phyloP scores from a whole-genome alignment of 2,113 vertebrate genomes.

The Tretioscincus oriximinensis region DNA sequence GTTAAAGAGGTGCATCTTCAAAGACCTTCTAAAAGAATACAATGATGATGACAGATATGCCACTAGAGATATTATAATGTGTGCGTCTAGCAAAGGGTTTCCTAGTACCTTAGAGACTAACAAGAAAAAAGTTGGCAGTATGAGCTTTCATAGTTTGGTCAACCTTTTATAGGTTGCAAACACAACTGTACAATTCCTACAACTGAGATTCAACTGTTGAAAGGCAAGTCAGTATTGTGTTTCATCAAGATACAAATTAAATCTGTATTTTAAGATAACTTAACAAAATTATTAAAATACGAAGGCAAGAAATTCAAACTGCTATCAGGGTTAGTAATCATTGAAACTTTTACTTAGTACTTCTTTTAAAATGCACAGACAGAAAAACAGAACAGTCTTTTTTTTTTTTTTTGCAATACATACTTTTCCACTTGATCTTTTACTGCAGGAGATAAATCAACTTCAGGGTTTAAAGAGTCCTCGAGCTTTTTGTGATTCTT shows the following conservation, averaged over 20 bases:
- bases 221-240: not conserved
- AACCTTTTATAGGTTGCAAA: not conserved
- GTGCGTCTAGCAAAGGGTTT: too few relatives aligned
- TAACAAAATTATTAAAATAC: not conserved
- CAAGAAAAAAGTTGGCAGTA: too few relatives aligned
- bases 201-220: not conserved
- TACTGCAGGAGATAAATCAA: constrained; percentile 87
- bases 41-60: too few relatives aligned
- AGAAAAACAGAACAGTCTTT: not conserved
- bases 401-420: constrained; percentile 49
- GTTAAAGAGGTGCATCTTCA: too few relatives aligned
- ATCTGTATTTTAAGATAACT: not conserved
- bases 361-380: not conserved
- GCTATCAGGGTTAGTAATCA: not conserved
- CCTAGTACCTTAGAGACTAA: too few relatives aligned
- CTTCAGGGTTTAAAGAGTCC: constrained; percentile 88
- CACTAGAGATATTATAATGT: too few relatives aligned
- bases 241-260: not conserved
- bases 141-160: too few relatives aligned
- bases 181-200: not conserved
- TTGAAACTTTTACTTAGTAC: not conserved
- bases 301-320: not conserved
- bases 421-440: constrained; percentile 99
- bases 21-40: too few relatives aligned
- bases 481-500: constrained; percentile 91